Percentiles rank a stretch among this genome's conserved stretches.
Conservation (phyloP, 2,113 vertebrate species). For the Halichoeres trimaculatus region DNA sequence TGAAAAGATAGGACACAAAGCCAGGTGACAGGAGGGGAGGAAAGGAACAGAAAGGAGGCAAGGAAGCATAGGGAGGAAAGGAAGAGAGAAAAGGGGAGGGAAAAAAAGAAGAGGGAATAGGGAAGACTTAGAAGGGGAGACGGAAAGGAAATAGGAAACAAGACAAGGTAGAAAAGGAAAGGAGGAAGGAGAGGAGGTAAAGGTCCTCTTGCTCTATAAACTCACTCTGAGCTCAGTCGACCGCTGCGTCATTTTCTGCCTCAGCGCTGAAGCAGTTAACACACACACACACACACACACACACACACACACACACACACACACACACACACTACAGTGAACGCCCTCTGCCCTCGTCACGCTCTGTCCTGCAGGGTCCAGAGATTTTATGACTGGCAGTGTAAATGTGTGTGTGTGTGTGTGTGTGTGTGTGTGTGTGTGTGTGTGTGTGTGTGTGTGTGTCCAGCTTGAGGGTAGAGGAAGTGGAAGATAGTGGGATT, state of each 20-base stretch:
- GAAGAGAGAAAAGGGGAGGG: not conserved
- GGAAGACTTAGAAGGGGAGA: not conserved
- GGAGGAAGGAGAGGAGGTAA: not conserved
- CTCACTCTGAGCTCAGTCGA: conserved; percentile 57
- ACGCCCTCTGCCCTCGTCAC: not conserved
- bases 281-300: conserved; percentile 27
- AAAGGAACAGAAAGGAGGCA: not conserved
- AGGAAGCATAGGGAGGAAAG: not conserved
- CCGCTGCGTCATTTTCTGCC: conserved; percentile 73
- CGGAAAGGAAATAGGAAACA: too few species aligned
- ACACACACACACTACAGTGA: too few species aligned
- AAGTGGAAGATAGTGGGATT: not conserved
- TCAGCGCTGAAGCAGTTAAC: conserved; percentile 63
- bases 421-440: not conserved
- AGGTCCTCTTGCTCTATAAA: conserved; percentile 37
- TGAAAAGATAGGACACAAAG: too few species aligned
- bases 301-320: too few species aligned
- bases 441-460: conserved; percentile 1
- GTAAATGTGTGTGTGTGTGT: too few species aligned
- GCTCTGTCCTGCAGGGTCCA: conserved; percentile 50
- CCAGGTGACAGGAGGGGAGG: not conserved
- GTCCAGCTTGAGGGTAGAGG: not conserved
- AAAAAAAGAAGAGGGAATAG: not conserved
- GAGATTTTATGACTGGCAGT: conserved; percentile 41
- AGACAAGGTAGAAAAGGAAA: too few species aligned